Evolutionary conservation across 2,888 invertebrate species (phyloP).

Genomic region (Alitta virens): DNA sequence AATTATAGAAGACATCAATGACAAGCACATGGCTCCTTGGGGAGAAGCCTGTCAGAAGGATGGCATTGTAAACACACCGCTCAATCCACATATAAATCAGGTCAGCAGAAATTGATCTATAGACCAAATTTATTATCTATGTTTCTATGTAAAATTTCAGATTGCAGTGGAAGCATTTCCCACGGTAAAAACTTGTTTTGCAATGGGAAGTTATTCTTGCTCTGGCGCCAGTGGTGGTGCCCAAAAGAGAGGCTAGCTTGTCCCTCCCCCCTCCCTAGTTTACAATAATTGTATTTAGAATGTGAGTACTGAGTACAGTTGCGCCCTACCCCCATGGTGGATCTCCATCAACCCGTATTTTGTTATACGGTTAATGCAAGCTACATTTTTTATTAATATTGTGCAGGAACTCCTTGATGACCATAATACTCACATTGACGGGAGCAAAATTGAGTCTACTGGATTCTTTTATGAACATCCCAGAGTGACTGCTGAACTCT

Average conservation of each 20-base stretch:
- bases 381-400: too few relatives aligned
- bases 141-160: neutral
- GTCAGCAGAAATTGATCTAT: conserved; percentile 59
- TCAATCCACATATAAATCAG: conserved; percentile 82
- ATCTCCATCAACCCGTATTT: too few relatives aligned
- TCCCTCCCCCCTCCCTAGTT: too few relatives aligned
- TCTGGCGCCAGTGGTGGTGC: too few relatives aligned
- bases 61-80: conserved; percentile 76
- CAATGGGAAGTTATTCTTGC: neutral
- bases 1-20: conserved; percentile 86
- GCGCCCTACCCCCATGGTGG: too few relatives aligned
- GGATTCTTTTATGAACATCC: conserved; percentile 68
- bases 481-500: conserved; percentile 63
- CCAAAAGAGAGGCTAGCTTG: too few relatives aligned
- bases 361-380: too few relatives aligned
- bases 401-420: conserved; percentile 71
- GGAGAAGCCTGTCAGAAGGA: conserved; percentile 78
- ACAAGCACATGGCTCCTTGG: conserved; percentile 91
- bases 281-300: too few relatives aligned
- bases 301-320: too few relatives aligned
- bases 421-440: conserved; percentile 75
- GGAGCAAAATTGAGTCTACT: conserved; percentile 64
- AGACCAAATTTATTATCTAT: too few relatives aligned
- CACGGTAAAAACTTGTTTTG: too few relatives aligned
- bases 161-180: neutral